Base-by-base conservation (phyloP, 2,888 invertebrate species). In the Arge pagana region DNA sequence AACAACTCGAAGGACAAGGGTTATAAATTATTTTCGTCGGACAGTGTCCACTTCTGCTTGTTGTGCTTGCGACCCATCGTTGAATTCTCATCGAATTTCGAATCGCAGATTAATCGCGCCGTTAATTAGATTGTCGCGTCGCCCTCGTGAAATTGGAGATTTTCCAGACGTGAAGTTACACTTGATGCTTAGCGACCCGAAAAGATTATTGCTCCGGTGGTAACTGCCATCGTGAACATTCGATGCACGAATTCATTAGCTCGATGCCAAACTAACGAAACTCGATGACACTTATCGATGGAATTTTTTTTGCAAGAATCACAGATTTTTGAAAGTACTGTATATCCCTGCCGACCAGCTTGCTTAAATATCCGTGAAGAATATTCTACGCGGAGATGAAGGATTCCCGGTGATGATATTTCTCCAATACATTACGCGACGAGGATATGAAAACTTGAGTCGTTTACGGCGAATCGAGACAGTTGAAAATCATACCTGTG, bases 21-120 rank as follows among this genome's bases (percentile, higher is more conserved):
- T 45, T 45, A 45, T 45, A 45, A 45, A 45, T 45, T 33, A 35
- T 45, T 45, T 24, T 45, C 33, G 21, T 16, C 11, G 45, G 45
- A 21, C 45, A 45, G 23, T 24, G 33, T 33, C 33, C 33, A 11
- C 13, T 1, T 11, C 26, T 35, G 35, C 16, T 19, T 4, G 28
- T 45, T 16, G 31, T 45, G 7, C 11, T 16, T 16, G 18, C 18
- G 19, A 42, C 18, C 26, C 13, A 42, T 30, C 42, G 24, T 19
- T 21, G 15, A 31, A 21, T 42, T 30, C 19, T 16, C 15, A 42
- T 42, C 24, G 21, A 19, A 21, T 13, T 11, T 13, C 19, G 18
- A 19, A 31, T 30, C 30, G 19, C 31, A 26, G 42, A 28, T 42
- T 19, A 42, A 42, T 33, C 10, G 23, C 35, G 21, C 13, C 33